Conservation (phyloP, 2,797 vertebrate species). For the Anniella stebbinsi region DNA sequence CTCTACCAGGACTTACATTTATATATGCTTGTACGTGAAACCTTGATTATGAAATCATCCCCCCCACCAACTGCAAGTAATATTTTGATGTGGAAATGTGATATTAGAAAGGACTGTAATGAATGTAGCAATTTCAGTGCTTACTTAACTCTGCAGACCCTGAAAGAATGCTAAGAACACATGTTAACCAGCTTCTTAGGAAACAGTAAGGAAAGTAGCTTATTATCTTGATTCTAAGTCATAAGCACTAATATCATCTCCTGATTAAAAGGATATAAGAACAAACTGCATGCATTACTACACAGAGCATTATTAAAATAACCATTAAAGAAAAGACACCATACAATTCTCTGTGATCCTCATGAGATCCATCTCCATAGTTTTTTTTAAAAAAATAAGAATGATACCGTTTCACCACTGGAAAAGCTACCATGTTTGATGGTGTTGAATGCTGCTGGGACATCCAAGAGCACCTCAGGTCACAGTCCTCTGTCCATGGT, state of each 20-base stretch:
- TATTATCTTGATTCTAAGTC: not conserved
- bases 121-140: not conserved
- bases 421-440: not conserved
- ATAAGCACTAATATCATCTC: not conserved
- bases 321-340: not conserved
- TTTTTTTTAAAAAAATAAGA: not conserved
- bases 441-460: too few relatives aligned
- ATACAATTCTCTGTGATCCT: too few relatives aligned
- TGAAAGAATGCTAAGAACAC: not conserved
- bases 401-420: not conserved
- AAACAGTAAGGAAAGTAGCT: not conserved
- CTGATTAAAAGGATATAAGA: not conserved
- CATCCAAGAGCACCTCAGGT: too few relatives aligned
- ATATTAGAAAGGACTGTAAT: not conserved
- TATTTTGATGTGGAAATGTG: not conserved
- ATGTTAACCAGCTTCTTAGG: not conserved
- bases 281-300: not conserved
- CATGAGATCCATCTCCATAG: not conserved
- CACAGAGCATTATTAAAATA: not conserved
- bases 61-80: too few relatives aligned
- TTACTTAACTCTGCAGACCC: not conserved
- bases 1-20: not conserved
- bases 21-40: not conserved
- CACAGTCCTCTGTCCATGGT: too few relatives aligned
- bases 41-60: not conserved